Percentiles rank a stretch among this genome's conserved stretches.
phyloP scores from a whole-genome alignment of 2,888 invertebrate genomes.

The Subacronicta megacephala region DNA sequence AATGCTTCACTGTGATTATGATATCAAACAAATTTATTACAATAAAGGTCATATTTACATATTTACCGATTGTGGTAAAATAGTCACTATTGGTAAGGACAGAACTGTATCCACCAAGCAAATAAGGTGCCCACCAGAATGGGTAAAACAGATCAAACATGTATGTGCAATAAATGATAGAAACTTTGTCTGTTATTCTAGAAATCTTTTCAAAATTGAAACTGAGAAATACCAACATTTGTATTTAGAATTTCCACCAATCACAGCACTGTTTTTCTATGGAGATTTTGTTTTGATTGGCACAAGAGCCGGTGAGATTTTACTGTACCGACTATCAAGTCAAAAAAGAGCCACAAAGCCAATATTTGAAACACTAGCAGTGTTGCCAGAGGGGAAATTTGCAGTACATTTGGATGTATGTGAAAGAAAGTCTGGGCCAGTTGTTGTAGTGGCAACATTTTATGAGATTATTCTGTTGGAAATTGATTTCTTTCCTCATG shows the following conservation, averaged over 20 bases:
- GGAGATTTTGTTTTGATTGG: slow-evolving; percentile 77
- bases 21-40: slow-evolving; percentile 75
- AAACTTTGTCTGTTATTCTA: slow-evolving; percentile 80
- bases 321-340: slow-evolving; percentile 75
- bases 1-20: slow-evolving; percentile 70
- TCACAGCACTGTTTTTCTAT: slow-evolving; percentile 81
- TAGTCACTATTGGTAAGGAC: slow-evolving; percentile 66
- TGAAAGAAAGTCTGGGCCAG: slow-evolving; percentile 76
- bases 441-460: slow-evolving; percentile 76
- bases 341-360: slow-evolving; percentile 69
- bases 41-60: slow-evolving; percentile 63
- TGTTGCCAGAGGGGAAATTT: slow-evolving; percentile 75
- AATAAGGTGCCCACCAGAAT: slow-evolving; percentile 73
- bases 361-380: slow-evolving; percentile 71
- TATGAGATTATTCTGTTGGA: slow-evolving; percentile 74
- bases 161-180: slow-evolving; percentile 71
- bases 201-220: slow-evolving; percentile 79
- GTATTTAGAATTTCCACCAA: slow-evolving; percentile 79
- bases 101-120: slow-evolving; percentile 56
- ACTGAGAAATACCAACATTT: slow-evolving; percentile 74
- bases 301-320: slow-evolving; percentile 72
- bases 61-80: slow-evolving; percentile 79
- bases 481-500: slow-evolving; percentile 76
- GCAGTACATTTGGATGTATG: slow-evolving; percentile 78
- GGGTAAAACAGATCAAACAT: slow-evolving; percentile 76